Evolutionary conservation across 2,888 invertebrate species (phyloP), one percentile per base, ranked within the genome.

Genomic region (Andrena dorsata): DNA sequence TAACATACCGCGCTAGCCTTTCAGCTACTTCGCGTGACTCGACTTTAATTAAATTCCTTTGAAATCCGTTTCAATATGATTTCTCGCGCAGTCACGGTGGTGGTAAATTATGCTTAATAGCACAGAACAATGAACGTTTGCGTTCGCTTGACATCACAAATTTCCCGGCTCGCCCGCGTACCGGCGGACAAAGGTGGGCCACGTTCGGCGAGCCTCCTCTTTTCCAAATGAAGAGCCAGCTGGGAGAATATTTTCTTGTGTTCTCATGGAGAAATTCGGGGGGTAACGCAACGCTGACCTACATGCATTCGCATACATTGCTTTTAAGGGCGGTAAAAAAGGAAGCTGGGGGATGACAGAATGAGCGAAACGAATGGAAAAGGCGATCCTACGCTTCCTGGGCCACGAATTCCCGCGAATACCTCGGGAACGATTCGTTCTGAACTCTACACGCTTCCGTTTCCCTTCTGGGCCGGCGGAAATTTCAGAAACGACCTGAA

Each of bases 351-450:
- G 53, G 41, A 41, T n/a, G 6, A 20, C 2, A 32, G 70, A 28
- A 35, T 8, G 35, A 35, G 23, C 28, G 16, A 61, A 26, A 47
- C 26, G 49, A 10, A 16, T 41, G 32, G 51, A 65, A 63, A 66
- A 23, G 23, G 28, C n/a, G 35, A 47, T 20, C n/a, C 4, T 26
- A 2, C 56, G 28, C 32, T 65, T 26, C 53, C 53, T 20, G 41
- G 16, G 49, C 30, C 47, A 4, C 47, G 23, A 20, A 64, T 61
- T 30, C 26, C 28, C 41, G 8, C 20, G 74, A 85, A 85, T 85
- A 79, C 82, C 85, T 63, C 56, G 56, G 68, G 71, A 71, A 80
- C 85, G 80, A 83, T 83, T 83, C 86, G 64, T 86, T 63, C 80
- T 51, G 47, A 80, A 80, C 77, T 78, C 70, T 56, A 76, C 72